Evolutionary conservation across 2,113 vertebrate species (phyloP).

Genomic region (Taurulus bubalis): DNA sequence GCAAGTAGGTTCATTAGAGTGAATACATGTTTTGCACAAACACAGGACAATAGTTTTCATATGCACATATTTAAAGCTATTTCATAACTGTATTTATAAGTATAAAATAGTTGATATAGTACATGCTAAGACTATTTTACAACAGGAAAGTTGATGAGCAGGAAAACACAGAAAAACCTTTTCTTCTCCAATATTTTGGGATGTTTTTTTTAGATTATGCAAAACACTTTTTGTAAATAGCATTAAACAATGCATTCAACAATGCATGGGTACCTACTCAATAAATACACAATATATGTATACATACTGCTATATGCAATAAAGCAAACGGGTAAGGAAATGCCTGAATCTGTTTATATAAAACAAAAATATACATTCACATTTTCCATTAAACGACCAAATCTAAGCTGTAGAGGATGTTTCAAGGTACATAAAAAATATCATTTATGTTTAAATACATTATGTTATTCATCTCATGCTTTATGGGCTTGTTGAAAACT

Average conservation of each 20-base stretch:
- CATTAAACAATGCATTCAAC: conserved; percentile 7
- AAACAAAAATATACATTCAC: conserved; percentile 32
- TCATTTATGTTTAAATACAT: background rate
- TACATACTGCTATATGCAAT: background rate
- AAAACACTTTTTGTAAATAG: background rate
- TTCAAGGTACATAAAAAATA: conserved; percentile 17
- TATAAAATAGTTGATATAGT: background rate
- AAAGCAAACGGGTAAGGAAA: background rate
- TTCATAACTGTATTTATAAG: conserved; percentile 6
- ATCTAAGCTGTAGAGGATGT: conserved; percentile 1
- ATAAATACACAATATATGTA: background rate
- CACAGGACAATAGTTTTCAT: background rate
- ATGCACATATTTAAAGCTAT: conserved; percentile 15
- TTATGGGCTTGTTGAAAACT: background rate
- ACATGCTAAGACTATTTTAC: background rate
- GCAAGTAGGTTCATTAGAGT: background rate
- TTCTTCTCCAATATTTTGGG: background rate
- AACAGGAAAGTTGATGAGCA: background rate
- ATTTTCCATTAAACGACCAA: conserved; percentile 1
- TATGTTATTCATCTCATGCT: background rate
- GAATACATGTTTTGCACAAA: background rate
- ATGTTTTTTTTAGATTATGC: background rate
- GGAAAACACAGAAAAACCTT: background rate
- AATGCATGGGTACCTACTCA: conserved; percentile 3
- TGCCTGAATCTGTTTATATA: conserved; percentile 21